These are phyloP conservation scores for Microtus ochrogaster DNA, from an alignment of 2,113 vertebrate genomes.

Conservation along the genomic window DNA sequence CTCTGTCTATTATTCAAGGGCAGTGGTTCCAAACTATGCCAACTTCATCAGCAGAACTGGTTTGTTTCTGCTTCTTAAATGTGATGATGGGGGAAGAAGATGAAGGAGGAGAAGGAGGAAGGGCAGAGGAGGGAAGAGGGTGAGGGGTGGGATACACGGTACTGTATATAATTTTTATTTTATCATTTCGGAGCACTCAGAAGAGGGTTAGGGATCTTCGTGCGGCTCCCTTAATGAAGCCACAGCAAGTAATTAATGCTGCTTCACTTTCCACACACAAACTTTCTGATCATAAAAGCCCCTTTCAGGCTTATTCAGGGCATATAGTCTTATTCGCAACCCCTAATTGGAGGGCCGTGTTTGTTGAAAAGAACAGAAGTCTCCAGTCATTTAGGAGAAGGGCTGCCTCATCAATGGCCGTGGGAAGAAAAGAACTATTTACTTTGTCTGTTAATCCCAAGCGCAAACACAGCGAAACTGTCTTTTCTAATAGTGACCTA, in stretches of 20 bases:
- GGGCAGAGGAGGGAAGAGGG: neutral
- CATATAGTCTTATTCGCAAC: slow-evolving; percentile 88
- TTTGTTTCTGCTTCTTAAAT: neutral
- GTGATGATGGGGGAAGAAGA: neutral
- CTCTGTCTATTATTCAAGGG: neutral
- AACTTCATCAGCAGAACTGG: neutral
- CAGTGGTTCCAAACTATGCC: neutral
- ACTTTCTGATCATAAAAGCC: slow-evolving; percentile 86
- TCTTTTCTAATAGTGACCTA: slow-evolving; percentile 87
- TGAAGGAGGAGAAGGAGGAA: neutral
- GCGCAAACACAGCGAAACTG: slow-evolving; percentile 87
- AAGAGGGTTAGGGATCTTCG: slow-evolving; percentile 78
- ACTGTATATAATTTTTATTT: slow-evolving; percentile 75
- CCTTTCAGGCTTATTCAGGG: slow-evolving; percentile 86
- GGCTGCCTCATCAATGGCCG: slow-evolving; percentile 85
- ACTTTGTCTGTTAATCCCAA: slow-evolving; percentile 86
- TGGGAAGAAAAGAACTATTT: slow-evolving; percentile 88
- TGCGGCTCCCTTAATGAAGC: slow-evolving; percentile 80
- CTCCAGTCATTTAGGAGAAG: slow-evolving; percentile 85
- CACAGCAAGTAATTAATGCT: slow-evolving; percentile 78
- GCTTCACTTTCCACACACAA: slow-evolving; percentile 83
- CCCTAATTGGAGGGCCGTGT: slow-evolving; percentile 87
- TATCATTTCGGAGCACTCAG: slow-evolving; percentile 74
- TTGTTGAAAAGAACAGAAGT: slow-evolving; percentile 88
- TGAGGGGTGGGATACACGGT: neutral